Conservation (phyloP, 1,140 invertebrate species). For the Lutraria rhynchaena region DNA sequence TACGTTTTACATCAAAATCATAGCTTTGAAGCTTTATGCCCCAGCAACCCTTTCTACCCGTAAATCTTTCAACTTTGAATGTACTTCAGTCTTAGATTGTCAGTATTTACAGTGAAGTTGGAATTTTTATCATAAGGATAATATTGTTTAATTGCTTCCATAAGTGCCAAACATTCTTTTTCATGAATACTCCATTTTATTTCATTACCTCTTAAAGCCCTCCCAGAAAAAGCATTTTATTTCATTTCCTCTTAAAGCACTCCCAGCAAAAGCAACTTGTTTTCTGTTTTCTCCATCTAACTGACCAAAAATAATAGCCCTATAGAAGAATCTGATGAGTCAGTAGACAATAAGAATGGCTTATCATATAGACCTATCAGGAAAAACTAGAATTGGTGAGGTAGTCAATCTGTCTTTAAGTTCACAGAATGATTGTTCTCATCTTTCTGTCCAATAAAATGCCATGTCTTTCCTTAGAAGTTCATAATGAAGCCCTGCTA, state of each 20-base stretch:
- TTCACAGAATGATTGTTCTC: constrained; percentile 50
- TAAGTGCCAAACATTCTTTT: constrained; percentile 56
- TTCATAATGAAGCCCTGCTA: too few relatives aligned
- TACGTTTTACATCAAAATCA: constrained; percentile 48
- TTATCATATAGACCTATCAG: constrained; percentile 57
- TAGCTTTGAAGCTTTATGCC: constrained; percentile 39
- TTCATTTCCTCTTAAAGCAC: constrained; percentile 50
- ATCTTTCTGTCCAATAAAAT: constrained; percentile 53
- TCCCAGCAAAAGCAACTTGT: constrained; percentile 49
- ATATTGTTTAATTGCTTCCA: constrained; percentile 50
- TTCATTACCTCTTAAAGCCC: constrained; percentile 52
- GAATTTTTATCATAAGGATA: constrained; percentile 45
- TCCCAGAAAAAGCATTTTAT: constrained; percentile 46
- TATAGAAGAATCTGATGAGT: constrained; percentile 55
- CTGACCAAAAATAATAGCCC: constrained; percentile 52
- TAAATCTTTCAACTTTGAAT: constrained; percentile 49
- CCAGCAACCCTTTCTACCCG: constrained; percentile 57
- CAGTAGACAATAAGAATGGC: constrained; percentile 61
- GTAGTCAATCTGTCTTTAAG: constrained; percentile 51
- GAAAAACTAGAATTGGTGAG: constrained; percentile 56
- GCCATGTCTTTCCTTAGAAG: constrained; percentile 78
- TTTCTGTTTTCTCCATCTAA: constrained; percentile 33
- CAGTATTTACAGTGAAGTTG: constrained; percentile 53
- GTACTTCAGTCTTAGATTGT: constrained; percentile 47
- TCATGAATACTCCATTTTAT: constrained; percentile 45